Conservation (phyloP, 2,113 vertebrate genomes). For the Rhipidura dahli region DNA sequence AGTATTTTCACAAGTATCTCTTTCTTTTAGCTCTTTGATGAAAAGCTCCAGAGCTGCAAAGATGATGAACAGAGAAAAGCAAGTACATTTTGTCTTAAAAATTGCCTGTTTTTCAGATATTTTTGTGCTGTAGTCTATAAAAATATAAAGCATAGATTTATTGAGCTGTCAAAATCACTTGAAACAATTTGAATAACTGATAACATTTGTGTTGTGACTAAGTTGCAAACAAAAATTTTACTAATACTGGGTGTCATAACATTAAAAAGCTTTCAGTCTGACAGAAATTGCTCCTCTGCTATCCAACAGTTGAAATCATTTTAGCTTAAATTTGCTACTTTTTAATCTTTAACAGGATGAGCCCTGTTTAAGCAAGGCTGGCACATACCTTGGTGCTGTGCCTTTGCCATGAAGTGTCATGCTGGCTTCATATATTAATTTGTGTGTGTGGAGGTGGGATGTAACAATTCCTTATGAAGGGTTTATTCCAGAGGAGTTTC, state of each 20-base stretch:
- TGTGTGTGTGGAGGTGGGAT: neutral
- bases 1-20: constrained; percentile 1
- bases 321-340: neutral
- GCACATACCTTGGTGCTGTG: neutral
- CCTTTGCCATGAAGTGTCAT: neutral
- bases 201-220: neutral
- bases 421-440: neutral
- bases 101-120: neutral
- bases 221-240: neutral
- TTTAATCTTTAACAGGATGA: neutral
- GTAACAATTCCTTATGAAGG: neutral
- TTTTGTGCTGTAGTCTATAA: neutral
- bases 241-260: neutral
- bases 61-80: constrained; percentile 98
- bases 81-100: constrained; percentile 72
- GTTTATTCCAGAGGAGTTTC: neutral
- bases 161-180: neutral
- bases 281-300: neutral
- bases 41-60: constrained; percentile 97
- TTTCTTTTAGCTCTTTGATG: constrained; percentile 91
- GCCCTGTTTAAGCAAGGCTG: neutral
- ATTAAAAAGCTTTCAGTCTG: neutral
- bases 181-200: neutral
- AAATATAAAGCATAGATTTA: neutral
- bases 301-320: neutral